Evolutionary conservation across 2,797 vertebrate species (phyloP).

Genomic region (Pristis pectinata): DNA sequence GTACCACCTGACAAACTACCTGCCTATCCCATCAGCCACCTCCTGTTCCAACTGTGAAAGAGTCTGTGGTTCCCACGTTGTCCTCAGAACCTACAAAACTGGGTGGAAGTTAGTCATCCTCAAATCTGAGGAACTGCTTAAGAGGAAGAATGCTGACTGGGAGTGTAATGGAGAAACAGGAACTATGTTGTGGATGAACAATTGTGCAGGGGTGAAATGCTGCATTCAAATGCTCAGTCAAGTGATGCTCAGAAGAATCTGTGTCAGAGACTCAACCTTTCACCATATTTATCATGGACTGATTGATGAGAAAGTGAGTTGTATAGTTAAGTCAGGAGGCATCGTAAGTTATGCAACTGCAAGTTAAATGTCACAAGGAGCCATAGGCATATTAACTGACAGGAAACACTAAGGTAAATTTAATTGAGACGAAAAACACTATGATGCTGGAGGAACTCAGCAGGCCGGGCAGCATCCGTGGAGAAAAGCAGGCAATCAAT

Average conservation of each 20-base stretch:
- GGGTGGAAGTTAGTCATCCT: too few species aligned
- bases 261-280: neutral
- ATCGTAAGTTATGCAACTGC: neutral
- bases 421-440: too few species aligned
- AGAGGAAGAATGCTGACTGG: neutral
- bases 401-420: neutral
- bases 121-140: too few species aligned
- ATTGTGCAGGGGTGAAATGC: neutral
- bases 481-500: too few species aligned
- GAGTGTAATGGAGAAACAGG: neutral
- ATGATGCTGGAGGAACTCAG: too few species aligned
- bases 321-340: neutral
- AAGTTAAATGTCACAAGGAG: neutral
- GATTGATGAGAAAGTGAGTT: neutral
- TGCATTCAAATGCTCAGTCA: neutral
- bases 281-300: neutral
- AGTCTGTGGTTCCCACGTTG: too few species aligned
- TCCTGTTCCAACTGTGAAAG: too few species aligned
- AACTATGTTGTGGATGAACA: neutral
- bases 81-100: too few species aligned
- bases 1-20: too few species aligned
- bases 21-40: too few species aligned
- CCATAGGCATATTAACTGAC: neutral
- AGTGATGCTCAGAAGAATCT: neutral
- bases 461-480: too few species aligned